phyloP scores from a whole-genome alignment of 2,797 vertebrate genomes.

The Rhinella marina region DNA sequence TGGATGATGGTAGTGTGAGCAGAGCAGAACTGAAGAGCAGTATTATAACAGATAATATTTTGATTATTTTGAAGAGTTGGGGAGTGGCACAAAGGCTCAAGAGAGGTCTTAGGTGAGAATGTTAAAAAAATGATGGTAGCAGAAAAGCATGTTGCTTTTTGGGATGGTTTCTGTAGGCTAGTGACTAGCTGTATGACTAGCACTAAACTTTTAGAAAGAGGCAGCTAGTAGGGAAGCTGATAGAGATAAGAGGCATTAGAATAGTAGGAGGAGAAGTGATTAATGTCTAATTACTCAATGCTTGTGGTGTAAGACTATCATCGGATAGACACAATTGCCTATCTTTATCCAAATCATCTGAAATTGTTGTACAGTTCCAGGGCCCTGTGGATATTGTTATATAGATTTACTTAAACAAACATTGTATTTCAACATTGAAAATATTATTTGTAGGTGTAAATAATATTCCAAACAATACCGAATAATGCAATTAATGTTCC shows the following conservation, averaged over 20 bases:
- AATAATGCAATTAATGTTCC: conserved; percentile 6
- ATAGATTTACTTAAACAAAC: background rate
- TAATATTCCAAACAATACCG: background rate
- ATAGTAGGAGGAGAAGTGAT: background rate
- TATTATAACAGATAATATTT: too few relatives aligned
- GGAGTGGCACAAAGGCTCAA: too few relatives aligned
- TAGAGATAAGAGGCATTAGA: background rate
- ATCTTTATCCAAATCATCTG: background rate
- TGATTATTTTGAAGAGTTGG: too few relatives aligned
- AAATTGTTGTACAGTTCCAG: background rate
- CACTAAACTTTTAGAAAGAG: background rate
- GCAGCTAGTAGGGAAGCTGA: background rate
- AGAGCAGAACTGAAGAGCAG: too few relatives aligned
- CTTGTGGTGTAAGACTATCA: background rate
- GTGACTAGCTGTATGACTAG: too few relatives aligned
- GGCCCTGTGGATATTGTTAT: background rate
- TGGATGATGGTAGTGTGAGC: too few relatives aligned
- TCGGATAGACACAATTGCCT: background rate
- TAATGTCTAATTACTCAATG: background rate
- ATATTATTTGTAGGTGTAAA: background rate
- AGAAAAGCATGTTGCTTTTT: too few relatives aligned
- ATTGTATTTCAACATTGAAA: background rate
- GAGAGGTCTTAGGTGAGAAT: too few relatives aligned
- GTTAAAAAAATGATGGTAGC: too few relatives aligned
- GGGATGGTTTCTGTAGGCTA: too few relatives aligned